Evolutionary conservation across 2,113 vertebrate genomes (phyloP).

Genomic region (Psittacara wagleri): DNA sequence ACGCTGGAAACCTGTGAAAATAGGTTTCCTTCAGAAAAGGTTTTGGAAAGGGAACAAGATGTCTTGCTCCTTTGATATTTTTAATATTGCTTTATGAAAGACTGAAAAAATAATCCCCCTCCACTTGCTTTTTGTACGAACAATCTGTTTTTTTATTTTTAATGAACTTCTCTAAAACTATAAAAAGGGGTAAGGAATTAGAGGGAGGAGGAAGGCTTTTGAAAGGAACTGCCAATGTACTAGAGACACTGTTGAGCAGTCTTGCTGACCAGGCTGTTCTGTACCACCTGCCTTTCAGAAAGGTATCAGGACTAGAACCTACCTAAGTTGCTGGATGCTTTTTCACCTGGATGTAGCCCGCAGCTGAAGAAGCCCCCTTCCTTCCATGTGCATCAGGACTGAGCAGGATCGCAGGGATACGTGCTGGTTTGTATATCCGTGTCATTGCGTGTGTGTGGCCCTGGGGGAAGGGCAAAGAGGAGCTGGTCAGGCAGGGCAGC

Average conservation of each 20-base stretch:
- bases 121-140: not conserved
- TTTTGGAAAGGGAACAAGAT: not conserved
- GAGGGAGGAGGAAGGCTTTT: not conserved
- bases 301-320: not conserved
- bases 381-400: not conserved
- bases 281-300: not conserved
- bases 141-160: not conserved
- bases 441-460: not conserved
- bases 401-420: not conserved
- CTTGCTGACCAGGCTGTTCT: not conserved
- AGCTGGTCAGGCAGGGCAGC: not conserved
- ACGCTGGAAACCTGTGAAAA: not conserved
- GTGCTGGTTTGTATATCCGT: not conserved
- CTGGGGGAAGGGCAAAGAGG: not conserved
- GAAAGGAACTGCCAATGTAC: not conserved
- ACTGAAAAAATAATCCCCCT: not conserved
- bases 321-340: not conserved
- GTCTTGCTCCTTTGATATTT: not conserved
- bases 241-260: fast-evolving
- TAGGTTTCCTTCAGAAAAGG: not conserved
- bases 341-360: not conserved
- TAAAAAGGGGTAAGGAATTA: fast-evolving
- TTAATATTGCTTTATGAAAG: constrained; percentile 23
- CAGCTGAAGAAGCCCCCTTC: not conserved
- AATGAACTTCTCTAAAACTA: not conserved